A percentile compares a stretch with the other conserved stretches of the same genome.
These are phyloP conservation scores for Pleuronectes platessa DNA, from an alignment of 2,113 vertebrate genomes.

Conservation along the genomic window DNA sequence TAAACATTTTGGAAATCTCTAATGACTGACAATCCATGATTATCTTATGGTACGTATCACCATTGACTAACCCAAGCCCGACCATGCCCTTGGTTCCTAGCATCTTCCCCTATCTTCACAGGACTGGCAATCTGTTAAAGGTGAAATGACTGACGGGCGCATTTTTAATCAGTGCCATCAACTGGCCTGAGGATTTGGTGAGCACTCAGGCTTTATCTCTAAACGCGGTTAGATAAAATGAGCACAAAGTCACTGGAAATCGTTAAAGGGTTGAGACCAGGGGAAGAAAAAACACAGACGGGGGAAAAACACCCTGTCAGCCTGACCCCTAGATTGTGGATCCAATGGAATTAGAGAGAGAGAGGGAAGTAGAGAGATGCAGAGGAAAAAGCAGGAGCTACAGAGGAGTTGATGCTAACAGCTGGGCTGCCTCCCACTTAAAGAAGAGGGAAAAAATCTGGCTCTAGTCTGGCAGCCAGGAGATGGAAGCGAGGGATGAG, in stretches of 20 bases:
- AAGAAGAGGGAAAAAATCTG: conserved; percentile 31
- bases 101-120: conserved; percentile 10
- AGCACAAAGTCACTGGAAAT: conserved; percentile 64
- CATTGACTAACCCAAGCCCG: background rate
- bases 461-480: conserved; percentile 53
- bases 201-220: conserved; percentile 55
- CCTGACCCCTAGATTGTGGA: conserved; percentile 12
- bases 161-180: conserved; percentile 59
- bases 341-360: conserved; percentile 22
- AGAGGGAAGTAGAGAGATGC: conserved; percentile 22
- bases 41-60: background rate
- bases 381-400: conserved; percentile 12
- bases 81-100: conserved; percentile 19
- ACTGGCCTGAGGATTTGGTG: conserved; percentile 52
- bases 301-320: conserved; percentile 1
- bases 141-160: conserved; percentile 41
- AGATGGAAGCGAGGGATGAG: conserved; percentile 50
- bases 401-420: conserved; percentile 50
- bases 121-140: conserved; percentile 39
- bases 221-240: conserved; percentile 33
- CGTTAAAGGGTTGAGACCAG: conserved; percentile 44
- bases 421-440: conserved; percentile 51
- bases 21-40: background rate
- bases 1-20: background rate
- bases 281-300: background rate